Evolutionary conservation across 1,140 invertebrate species (phyloP), one percentile per base, ranked within the genome.

Genomic region (Colletes latitarsis): DNA sequence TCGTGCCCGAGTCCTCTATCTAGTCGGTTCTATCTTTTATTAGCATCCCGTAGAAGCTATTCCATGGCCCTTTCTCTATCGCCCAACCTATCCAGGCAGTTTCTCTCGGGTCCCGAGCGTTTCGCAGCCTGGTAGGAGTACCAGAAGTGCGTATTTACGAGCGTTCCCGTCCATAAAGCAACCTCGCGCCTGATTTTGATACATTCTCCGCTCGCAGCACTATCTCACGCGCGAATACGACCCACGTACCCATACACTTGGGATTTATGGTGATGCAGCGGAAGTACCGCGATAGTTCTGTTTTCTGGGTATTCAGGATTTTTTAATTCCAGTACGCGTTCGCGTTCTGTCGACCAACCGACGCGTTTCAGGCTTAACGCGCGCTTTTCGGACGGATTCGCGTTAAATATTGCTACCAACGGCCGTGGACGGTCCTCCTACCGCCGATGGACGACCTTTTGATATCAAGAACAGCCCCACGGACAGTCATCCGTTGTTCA

Each of bases 111-210:
- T 88, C 87, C 83, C 85, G 86, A 83, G 86, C 88, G 88, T 90
- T 90, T 86, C 89, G 85, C 82, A 87, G 77, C 86, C 72, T 84
- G 86, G 89, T 87, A 90, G 87, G 87, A 90, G 89, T 90, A 91
- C 82, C 91, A 92, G 92, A 93, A 93, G 93, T 93, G 92, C 93
- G 93, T 93, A 93, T 93, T 93, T 93, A 93, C 93, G 93, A 93
- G 93, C 92, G 92, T 91, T 92, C 90, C 90, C 92, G 92, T 93
- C 93, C 93, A 93, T 93, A 93, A 93, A 93, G 92, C 92, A 93
- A 91, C 91, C 92, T 93, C 91, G 92, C 92, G 92, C 92, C 93
- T 93, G 93, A 93, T 93, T 93, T 93, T 93, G 93, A 93, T 93
- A 93, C 93, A 93, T 93, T 93, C 92, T 91, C 92, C 87, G 80